These are phyloP conservation scores for Pseudomugil gertrudae DNA, from an alignment of 2,797 vertebrate species.

Conservation along the genomic window DNA sequence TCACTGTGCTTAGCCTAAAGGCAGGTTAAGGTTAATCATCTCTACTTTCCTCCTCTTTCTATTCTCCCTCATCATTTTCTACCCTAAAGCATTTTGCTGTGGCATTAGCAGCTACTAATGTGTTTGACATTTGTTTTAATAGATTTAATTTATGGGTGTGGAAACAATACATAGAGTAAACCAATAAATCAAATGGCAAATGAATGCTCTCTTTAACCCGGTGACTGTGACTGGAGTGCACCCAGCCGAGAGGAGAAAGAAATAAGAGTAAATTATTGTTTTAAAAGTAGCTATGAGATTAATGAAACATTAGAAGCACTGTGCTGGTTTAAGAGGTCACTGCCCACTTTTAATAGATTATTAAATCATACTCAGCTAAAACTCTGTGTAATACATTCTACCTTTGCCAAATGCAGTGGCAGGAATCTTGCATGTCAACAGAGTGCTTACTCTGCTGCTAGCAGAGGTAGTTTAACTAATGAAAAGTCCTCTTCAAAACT, in stretches of 20 bases:
- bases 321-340: constrained; percentile 77
- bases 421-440: constrained; percentile 47
- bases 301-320: constrained; percentile 76
- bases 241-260: constrained; percentile 37
- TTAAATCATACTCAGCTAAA: constrained; percentile 77
- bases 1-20: constrained; percentile 58
- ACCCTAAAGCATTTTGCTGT: constrained; percentile 59
- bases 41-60: constrained; percentile 53
- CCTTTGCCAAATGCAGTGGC: constrained; percentile 44
- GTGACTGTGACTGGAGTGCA: constrained; percentile 59
- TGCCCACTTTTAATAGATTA: constrained; percentile 79
- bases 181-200: constrained; percentile 75
- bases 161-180: constrained; percentile 67
- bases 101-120: constrained; percentile 71
- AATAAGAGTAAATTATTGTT: constrained; percentile 73
- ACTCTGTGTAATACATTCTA: constrained; percentile 35
- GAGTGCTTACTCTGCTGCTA: constrained; percentile 9
- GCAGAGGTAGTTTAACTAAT: constrained; percentile 35
- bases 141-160: constrained; percentile 69
- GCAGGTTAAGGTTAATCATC: constrained; percentile 78
- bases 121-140: constrained; percentile 80
- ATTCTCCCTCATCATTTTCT: constrained; percentile 50
- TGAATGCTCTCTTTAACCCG: constrained; percentile 65
- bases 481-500: constrained; percentile 11
- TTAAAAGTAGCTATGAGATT: constrained; percentile 75